Percentiles rank a stretch among this genome's conserved stretches.
phyloP scores from a whole-genome alignment of 2,113 vertebrate genomes.

The Hippocampus barbouri region DNA sequence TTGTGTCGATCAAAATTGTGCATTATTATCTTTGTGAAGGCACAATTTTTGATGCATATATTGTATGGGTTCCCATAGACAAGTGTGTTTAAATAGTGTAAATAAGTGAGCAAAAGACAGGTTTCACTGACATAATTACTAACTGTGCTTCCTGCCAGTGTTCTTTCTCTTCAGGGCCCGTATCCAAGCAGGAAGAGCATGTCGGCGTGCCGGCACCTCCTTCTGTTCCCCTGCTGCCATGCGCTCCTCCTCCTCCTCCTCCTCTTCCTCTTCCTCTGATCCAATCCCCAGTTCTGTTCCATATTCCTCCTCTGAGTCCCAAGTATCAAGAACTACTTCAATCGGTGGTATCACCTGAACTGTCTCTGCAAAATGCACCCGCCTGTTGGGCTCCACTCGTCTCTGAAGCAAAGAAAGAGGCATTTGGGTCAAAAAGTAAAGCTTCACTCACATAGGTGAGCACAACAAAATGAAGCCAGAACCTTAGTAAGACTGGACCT shows the following conservation, averaged over 20 bases:
- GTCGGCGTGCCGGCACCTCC: slow-evolving; percentile 26
- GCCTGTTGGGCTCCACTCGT: slow-evolving; percentile 57
- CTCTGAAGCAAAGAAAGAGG: slow-evolving; percentile 48
- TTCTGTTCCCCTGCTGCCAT: slow-evolving; percentile 5
- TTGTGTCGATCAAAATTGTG: not conserved
- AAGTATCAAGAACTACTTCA: slow-evolving; percentile 13
- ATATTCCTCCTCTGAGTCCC: slow-evolving; percentile 49
- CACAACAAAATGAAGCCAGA: not conserved
- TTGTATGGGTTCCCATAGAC: not conserved
- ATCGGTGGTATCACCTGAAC: slow-evolving; percentile 47
- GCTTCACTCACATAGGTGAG: not conserved
- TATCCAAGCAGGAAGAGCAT: slow-evolving; percentile 64
- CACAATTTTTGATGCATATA: not conserved
- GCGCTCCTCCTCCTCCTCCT: slow-evolving; percentile 35
- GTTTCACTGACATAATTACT: slow-evolving; percentile 12
- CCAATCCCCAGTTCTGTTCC: slow-evolving; percentile 1
- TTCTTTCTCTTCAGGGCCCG: slow-evolving; percentile 62
- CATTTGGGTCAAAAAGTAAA: not conserved
- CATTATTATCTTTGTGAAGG: not conserved
- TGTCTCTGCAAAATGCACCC: slow-evolving; percentile 66
- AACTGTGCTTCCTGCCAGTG: slow-evolving; percentile 39
- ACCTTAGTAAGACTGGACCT: not conserved
- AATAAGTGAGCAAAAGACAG: not conserved
- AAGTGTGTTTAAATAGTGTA: not conserved
- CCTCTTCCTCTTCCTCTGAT: slow-evolving; percentile 52